phyloP scores from a whole-genome alignment of 2,888 invertebrate genomes.

The Piscicola geometra region DNA sequence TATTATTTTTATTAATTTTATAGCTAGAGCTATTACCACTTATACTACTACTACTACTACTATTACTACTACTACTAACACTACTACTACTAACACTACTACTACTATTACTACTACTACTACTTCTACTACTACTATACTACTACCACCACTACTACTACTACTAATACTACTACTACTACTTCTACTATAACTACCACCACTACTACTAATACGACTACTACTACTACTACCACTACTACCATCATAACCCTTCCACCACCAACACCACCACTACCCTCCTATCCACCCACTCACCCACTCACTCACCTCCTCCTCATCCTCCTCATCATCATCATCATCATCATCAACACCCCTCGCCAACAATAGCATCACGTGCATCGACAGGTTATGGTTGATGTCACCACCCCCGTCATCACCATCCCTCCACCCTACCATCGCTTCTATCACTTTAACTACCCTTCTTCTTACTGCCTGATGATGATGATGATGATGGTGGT shows the following conservation, averaged over 20 bases:
- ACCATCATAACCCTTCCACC: neutral
- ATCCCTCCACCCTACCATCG: slow-evolving; percentile 1
- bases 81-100: neutral
- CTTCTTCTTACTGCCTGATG: neutral
- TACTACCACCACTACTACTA: too few relatives aligned
- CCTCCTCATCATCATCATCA: neutral
- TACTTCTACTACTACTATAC: neutral
- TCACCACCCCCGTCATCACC: neutral
- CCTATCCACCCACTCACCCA: too few relatives aligned
- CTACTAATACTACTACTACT: too few relatives aligned
- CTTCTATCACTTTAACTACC: neutral
- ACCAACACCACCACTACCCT: neutral
- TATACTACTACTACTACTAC: neutral
- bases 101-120: neutral
- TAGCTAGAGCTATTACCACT: neutral
- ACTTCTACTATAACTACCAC: neutral
- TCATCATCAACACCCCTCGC: too few relatives aligned
- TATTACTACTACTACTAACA: neutral
- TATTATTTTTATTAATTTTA: too few relatives aligned
- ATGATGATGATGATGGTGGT: too few relatives aligned
- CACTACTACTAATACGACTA: neutral
- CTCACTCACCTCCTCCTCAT: neutral
- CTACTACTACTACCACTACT: neutral
- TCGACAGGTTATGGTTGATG: neutral
- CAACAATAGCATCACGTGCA: neutral